phyloP scores from a whole-genome alignment of 2,888 invertebrate species.

The Bruchidius siliquastri region DNA sequence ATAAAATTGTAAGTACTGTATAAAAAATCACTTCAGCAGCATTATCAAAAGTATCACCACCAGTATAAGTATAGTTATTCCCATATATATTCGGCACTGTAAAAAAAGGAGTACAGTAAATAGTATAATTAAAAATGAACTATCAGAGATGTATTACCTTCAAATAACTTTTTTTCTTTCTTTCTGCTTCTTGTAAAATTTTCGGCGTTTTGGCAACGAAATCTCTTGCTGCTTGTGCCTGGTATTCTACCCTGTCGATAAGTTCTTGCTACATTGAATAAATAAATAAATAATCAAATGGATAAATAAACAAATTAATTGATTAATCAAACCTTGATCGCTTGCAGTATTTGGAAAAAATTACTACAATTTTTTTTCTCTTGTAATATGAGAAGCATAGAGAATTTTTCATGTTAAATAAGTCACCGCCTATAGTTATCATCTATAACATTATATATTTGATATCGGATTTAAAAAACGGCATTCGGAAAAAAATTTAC shows the following conservation, averaged over 20 bases:
- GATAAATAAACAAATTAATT: neutral
- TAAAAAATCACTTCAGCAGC: neutral
- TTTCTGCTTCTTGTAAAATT: constrained; percentile 53
- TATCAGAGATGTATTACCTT: constrained; percentile 47
- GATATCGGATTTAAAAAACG: too few relatives aligned
- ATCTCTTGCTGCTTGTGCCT: constrained; percentile 57
- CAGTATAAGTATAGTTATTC: constrained; percentile 28
- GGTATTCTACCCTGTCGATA: constrained; percentile 63
- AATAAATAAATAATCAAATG: neutral
- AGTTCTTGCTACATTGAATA: constrained; percentile 55
- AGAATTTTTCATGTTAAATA: too few relatives aligned
- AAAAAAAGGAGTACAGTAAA: constrained; percentile 27
- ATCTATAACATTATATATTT: too few relatives aligned
- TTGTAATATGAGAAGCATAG: too few relatives aligned
- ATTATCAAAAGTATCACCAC: neutral
- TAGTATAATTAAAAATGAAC: neutral
- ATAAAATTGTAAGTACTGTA: neutral
- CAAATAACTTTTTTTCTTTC: constrained; percentile 48
- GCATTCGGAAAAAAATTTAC: too few relatives aligned
- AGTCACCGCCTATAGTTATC: too few relatives aligned
- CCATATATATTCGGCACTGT: constrained; percentile 46
- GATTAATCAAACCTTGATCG: too few relatives aligned
- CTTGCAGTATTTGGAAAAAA: too few relatives aligned
- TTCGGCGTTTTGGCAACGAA: constrained; percentile 55
- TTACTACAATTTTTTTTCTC: too few relatives aligned